A percentile compares a stretch with the other conserved stretches of the same genome.
Evolutionary conservation across 2,888 invertebrate genomes (phyloP).

Genomic region (Drosophila helvetica): DNA sequence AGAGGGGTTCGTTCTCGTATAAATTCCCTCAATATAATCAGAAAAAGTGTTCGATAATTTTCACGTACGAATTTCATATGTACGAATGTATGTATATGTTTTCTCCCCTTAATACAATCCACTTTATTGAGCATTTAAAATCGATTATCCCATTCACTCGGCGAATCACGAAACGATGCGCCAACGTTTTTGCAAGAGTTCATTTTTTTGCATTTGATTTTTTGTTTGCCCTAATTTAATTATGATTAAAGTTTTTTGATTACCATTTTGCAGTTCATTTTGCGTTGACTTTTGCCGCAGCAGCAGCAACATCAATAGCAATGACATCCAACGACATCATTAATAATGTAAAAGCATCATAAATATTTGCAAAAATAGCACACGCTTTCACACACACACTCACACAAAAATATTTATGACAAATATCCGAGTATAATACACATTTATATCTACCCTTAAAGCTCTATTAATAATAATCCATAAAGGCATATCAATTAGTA

Average conservation of each 20-base stretch:
- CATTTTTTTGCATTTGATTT: conserved; percentile 26
- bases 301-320: background rate
- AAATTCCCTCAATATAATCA: no score
- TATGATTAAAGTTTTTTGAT: conserved; percentile 54
- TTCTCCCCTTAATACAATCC: background rate
- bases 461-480: conserved; percentile 33
- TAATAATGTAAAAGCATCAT: conserved; percentile 53
- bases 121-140: conserved; percentile 33
- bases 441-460: conserved; percentile 20
- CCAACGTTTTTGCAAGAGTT: conserved; percentile 17
- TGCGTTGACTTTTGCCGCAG: conserved; percentile 58
- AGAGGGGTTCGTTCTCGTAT: no score
- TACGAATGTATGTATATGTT: background rate
- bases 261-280: conserved; percentile 40
- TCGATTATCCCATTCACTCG: background rate
- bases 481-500: conserved; percentile 47
- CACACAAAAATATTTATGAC: conserved; percentile 14
- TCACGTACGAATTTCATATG: background rate
- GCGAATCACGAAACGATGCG: conserved; percentile 3
- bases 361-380: conserved; percentile 47
- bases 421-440: conserved; percentile 4
- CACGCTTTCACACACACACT: conserved; percentile 14
- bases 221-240: conserved; percentile 48
- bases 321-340: conserved; percentile 48
- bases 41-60: no score